phyloP scores from a whole-genome alignment of 1,140 invertebrate genomes.

The Lysiphlebus fabarum region DNA sequence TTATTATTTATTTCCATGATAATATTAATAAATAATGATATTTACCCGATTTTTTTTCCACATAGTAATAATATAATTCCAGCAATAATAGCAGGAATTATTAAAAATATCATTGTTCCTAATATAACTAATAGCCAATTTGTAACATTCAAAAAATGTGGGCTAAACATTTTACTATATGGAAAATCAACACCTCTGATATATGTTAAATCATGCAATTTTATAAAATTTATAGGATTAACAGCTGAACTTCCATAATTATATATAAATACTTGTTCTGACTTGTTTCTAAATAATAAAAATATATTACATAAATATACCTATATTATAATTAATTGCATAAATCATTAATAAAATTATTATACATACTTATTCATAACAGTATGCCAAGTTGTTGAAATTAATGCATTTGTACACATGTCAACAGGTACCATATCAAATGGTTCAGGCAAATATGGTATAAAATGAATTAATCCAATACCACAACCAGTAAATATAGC shows the following conservation, averaged over 20 bases:
- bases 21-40: too few relatives aligned
- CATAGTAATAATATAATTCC: constrained; percentile 49
- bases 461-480: constrained; percentile 66
- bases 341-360: neutral
- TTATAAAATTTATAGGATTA: constrained; percentile 63
- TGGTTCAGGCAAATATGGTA: constrained; percentile 38
- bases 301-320: too few relatives aligned
- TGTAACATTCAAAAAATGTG: constrained; percentile 30
- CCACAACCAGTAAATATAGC: constrained; percentile 55
- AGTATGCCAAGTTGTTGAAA: constrained; percentile 67
- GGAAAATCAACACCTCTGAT: constrained; percentile 47
- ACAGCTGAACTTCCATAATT: constrained; percentile 67
- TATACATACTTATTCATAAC: constrained; percentile 47
- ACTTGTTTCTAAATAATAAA: constrained; percentile 15
- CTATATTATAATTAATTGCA: too few relatives aligned
- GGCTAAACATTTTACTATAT: neutral
- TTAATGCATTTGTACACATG: constrained; percentile 72
- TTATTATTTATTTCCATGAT: too few relatives aligned
- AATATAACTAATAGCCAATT: constrained; percentile 28
- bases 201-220: constrained; percentile 55
- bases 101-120: constrained; percentile 55
- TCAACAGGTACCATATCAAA: constrained; percentile 78
- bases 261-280: constrained; percentile 55
- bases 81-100: constrained; percentile 60
- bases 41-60: constrained; percentile 30